Base-by-base conservation (phyloP, 1,140 invertebrate genomes). In the Pteromalus puparum region DNA sequence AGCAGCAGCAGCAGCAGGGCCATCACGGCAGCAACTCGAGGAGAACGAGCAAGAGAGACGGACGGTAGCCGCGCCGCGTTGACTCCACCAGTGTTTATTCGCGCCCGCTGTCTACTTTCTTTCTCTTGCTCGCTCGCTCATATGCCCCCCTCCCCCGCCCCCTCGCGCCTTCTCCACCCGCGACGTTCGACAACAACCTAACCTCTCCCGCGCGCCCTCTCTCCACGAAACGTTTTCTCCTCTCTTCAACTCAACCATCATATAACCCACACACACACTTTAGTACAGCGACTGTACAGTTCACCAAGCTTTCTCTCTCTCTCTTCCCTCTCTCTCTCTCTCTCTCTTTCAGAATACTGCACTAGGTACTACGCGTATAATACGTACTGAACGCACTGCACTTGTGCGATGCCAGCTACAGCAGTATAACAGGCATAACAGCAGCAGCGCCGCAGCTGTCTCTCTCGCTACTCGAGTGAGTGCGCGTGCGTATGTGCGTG, bases 11-110 rank as follows among this genome's bases (percentile, higher is more conserved):
- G n/a, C 5, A 61, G 53, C 81, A 34, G 48, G 26, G 13, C 46
- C 21, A 61, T 26, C 28, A 34, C 5, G 18, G 68, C 42, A 18
- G 24, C 68, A 73, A 70, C 26, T 48, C n/a, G 42, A 26, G 7
- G 48, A 74, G 79, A 72, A 46, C 38, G 38, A 42, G 78, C 15
- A 3, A 42, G 79, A 73, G 68, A 48, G 68, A 73, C 6, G 24
- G 73, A 68, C n/a, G 15, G 70, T 79, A 53, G 87, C 82, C 84
- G 82, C 83, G 83, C 83, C 86, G 85, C 89, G 88, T 93, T 93
- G 92, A 93, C 92, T 93, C 87, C 87, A 87, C 91, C 91, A 90
- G 93, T 94, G 93, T 94, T 93, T 93, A 93, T 89, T 91, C 88
- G 89, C 88, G 89, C 88, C 88, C 61, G 26, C 87, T 72, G 77